Conservation (phyloP, 2,113 vertebrate genomes). For the Carlito syrichta region DNA sequence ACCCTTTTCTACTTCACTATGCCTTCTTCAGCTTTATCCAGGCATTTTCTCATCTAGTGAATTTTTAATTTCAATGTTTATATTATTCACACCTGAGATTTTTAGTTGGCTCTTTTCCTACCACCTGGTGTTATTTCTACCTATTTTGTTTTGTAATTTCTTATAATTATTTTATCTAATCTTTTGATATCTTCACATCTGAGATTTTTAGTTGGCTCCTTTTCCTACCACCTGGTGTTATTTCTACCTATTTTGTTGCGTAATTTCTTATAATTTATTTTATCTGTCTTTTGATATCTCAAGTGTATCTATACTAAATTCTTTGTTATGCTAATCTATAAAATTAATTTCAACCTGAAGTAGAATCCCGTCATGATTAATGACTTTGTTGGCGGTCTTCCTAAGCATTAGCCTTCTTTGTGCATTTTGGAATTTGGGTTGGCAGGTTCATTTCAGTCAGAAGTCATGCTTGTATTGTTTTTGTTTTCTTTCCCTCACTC, state of each 20-base stretch:
- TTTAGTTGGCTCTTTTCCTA: background rate
- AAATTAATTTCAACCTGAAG: background rate
- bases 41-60: background rate
- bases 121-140: background rate
- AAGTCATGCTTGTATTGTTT: background rate
- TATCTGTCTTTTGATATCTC: background rate
- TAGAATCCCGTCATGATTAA: background rate
- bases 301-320: background rate
- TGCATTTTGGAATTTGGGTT: background rate
- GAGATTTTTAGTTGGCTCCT: background rate
- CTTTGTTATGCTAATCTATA: background rate
- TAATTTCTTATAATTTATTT: too few species aligned
- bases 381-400: background rate
- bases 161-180: too few species aligned
- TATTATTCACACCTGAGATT: background rate
- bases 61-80: background rate
- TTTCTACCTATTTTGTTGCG: too few species aligned
- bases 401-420: background rate
- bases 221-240: background rate
- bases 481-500: background rate
- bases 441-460: background rate
- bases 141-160: too few species aligned
- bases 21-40: background rate
- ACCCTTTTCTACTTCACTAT: background rate
- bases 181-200: too few species aligned